phyloP scores from a whole-genome alignment of 1,140 invertebrate genomes.

The Euwallacea similis region DNA sequence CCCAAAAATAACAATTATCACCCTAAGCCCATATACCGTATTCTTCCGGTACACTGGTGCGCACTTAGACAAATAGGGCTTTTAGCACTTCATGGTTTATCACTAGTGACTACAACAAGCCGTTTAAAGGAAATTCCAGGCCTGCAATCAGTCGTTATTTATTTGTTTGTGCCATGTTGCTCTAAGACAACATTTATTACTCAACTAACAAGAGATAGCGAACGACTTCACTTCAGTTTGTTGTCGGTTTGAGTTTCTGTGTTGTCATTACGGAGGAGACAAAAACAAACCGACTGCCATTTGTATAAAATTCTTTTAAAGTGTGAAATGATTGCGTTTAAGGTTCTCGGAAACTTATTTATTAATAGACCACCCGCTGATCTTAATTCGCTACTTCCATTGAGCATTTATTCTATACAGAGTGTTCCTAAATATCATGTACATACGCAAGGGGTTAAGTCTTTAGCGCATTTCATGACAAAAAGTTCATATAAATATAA shows the following conservation, averaged over 20 bases:
- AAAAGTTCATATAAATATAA: no score
- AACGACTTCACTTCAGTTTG: neutral
- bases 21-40: neutral
- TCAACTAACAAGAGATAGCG: slow-evolving; percentile 4
- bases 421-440: no score
- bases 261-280: slow-evolving; percentile 9
- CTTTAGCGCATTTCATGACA: no score
- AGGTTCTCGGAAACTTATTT: neutral
- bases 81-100: slow-evolving; percentile 28
- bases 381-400: no score
- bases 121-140: slow-evolving; percentile 12
- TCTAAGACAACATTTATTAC: slow-evolving; percentile 21
- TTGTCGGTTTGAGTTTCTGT: slow-evolving; percentile 20
- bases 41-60: slow-evolving; percentile 23
- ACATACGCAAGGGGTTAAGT: no score
- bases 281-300: slow-evolving; percentile 8
- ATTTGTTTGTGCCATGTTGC: slow-evolving; percentile 17
- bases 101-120: slow-evolving; percentile 21
- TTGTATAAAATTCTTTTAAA: neutral
- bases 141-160: slow-evolving; percentile 18
- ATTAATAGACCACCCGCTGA: no score
- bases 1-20: neutral
- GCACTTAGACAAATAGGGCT: slow-evolving; percentile 27
- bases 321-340: slow-evolving; percentile 11
- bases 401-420: no score